Conservation (phyloP, 35 echinoderm and acorn worm genomes). For the Patiria miniata region DNA sequence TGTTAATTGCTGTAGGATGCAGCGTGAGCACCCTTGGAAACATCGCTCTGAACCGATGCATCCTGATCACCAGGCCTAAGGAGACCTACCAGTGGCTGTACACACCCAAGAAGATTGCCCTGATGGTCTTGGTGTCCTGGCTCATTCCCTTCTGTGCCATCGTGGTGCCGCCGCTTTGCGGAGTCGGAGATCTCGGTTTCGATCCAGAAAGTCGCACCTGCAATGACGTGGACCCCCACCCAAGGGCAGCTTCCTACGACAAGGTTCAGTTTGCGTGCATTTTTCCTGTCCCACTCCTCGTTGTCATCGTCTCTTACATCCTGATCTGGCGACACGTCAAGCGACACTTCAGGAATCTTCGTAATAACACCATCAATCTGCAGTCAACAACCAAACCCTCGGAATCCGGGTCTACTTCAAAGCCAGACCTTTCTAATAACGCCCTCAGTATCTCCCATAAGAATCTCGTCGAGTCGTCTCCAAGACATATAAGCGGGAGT, state of each 20-base stretch:
- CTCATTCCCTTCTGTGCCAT: slow-evolving; percentile 50
- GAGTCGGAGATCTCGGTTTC: slow-evolving; percentile 76
- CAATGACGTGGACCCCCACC: slow-evolving; percentile 60
- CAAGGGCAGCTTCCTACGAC: slow-evolving; percentile 63
- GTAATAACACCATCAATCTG: neutral
- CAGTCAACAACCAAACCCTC: neutral
- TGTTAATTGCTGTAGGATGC: slow-evolving; percentile 61
- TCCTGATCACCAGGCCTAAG: slow-evolving; percentile 55
- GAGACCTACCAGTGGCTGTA: slow-evolving; percentile 52
- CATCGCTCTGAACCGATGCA: slow-evolving; percentile 68
- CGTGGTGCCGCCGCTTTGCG: slow-evolving; percentile 61
- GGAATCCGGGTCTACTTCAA: too few relatives aligned
- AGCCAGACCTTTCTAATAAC: neutral
- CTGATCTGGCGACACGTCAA: slow-evolving; percentile 58
- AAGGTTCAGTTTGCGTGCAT: slow-evolving; percentile 52
- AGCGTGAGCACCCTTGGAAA: slow-evolving; percentile 72
- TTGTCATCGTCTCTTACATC: slow-evolving; percentile 64
- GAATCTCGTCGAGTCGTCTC: neutral
- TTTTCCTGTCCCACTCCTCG: slow-evolving; percentile 71
- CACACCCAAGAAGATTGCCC: slow-evolving; percentile 37
- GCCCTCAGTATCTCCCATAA: neutral
- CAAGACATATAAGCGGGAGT: neutral
- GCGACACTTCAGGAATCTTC: slow-evolving; percentile 41
- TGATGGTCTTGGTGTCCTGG: slow-evolving; percentile 65
- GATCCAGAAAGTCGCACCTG: slow-evolving; percentile 64